phyloP scores from a whole-genome alignment of 2,888 invertebrate genomes.

The Dicranocentrus wangi region DNA sequence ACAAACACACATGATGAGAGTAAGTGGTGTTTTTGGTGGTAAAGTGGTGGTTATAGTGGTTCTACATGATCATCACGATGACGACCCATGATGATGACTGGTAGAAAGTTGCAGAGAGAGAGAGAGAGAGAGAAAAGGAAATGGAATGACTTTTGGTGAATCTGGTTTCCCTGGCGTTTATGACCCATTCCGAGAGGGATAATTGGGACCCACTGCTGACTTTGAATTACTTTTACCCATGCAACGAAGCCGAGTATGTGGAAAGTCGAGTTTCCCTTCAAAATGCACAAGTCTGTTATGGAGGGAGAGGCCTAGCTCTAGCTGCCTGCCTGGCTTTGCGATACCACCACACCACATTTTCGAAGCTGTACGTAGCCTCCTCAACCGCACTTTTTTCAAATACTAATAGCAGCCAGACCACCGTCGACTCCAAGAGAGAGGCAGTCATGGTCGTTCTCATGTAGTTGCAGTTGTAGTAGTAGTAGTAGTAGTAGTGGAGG shows the following conservation, averaged over 20 bases:
- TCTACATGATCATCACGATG: conserved; percentile 16
- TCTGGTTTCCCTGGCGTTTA: conserved; percentile 72
- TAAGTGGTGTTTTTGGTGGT: too few relatives aligned
- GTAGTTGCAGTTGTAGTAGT: too few relatives aligned
- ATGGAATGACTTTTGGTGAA: conserved; percentile 70
- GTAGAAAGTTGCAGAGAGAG: conserved; percentile 6
- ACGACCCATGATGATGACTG: conserved; percentile 15
- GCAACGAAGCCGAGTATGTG: conserved; percentile 44
- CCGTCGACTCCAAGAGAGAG: conserved; percentile 5
- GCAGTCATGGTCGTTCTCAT: too few relatives aligned
- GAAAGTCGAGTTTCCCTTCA: conserved; percentile 3
- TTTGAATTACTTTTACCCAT: conserved; percentile 71
- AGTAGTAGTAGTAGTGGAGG: too few relatives aligned
- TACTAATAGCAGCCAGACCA: too few relatives aligned
- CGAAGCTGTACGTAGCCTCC: too few relatives aligned
- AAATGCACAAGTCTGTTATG: not conserved
- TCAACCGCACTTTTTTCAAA: too few relatives aligned
- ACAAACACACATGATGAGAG: too few relatives aligned
- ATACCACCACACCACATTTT: too few relatives aligned
- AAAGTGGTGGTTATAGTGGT: conserved; percentile 24
- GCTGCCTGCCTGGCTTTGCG: too few relatives aligned
- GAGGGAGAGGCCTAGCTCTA: not conserved
- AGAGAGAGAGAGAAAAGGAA: conserved; percentile 49
- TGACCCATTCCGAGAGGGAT: conserved; percentile 70
- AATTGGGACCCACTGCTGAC: conserved; percentile 71